These are phyloP conservation scores for Salvelinus sp. DNA, from an alignment of 2,113 vertebrate genomes.

Conservation along the genomic window DNA sequence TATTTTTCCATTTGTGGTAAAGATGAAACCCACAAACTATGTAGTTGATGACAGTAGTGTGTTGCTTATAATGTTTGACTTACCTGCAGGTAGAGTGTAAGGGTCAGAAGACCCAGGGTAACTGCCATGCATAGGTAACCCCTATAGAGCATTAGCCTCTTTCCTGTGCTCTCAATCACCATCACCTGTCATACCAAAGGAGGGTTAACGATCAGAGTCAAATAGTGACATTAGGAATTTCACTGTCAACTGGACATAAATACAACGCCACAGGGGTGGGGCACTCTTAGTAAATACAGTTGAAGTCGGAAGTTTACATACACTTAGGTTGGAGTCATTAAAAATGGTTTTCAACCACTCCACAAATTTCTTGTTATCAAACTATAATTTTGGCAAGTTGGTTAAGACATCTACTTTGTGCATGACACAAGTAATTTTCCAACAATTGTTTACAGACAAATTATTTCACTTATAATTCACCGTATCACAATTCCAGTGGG, in stretches of 20 bases:
- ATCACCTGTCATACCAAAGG: slow-evolving; percentile 67
- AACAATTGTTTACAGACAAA: too few species aligned
- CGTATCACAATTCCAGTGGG: too few species aligned
- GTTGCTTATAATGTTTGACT: slow-evolving; percentile 20
- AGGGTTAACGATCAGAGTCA: background rate
- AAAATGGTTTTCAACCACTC: too few species aligned
- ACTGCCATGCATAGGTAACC: slow-evolving; percentile 69
- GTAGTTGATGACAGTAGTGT: background rate
- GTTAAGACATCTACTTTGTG: too few species aligned
- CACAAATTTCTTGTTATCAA: too few species aligned
- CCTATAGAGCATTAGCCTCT: slow-evolving; percentile 68
- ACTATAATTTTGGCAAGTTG: too few species aligned
- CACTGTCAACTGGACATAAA: background rate
- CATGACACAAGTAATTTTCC: too few species aligned
- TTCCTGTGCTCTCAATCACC: slow-evolving; percentile 72
- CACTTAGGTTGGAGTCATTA: too few species aligned
- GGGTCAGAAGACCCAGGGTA: slow-evolving; percentile 72
- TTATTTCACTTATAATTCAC: too few species aligned
- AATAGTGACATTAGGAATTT: background rate
- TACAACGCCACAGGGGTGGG: slow-evolving; percentile 27
- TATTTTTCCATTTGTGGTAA: background rate
- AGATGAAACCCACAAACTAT: too few species aligned
- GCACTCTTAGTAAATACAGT: too few species aligned
- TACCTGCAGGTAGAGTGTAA: slow-evolving; percentile 76
- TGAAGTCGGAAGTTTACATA: too few species aligned